phyloP scores from a whole-genome alignment of 2,888 invertebrate genomes.

The Sarcophaga subvicina region DNA sequence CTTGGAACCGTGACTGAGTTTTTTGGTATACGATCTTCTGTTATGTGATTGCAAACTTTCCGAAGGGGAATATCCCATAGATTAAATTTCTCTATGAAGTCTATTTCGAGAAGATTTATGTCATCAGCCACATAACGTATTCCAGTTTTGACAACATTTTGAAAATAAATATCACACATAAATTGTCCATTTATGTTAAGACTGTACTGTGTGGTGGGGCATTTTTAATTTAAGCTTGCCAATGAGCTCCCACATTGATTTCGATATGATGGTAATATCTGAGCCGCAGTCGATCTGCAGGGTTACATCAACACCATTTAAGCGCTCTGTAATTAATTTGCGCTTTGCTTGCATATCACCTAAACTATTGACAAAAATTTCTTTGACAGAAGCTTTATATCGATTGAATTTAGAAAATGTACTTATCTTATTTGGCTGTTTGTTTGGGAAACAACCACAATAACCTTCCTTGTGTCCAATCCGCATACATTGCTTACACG shows the following conservation, averaged over 20 bases:
- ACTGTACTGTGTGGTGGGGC: slow-evolving; percentile 11
- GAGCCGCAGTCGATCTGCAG: slow-evolving; percentile 54
- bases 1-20: neutral
- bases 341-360: slow-evolving; percentile 13
- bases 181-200: slow-evolving; percentile 17
- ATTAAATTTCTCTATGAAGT: slow-evolving; percentile 10
- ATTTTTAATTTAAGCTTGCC: slow-evolving; percentile 33
- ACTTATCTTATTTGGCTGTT: slow-evolving; percentile 1
- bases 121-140: slow-evolving; percentile 12
- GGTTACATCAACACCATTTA: slow-evolving; percentile 14
- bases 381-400: slow-evolving; percentile 3
- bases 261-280: slow-evolving; percentile 52
- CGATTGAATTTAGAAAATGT: slow-evolving; percentile 6
- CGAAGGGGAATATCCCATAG: slow-evolving; percentile 21
- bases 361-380: slow-evolving; percentile 28
- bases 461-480: slow-evolving; percentile 81
- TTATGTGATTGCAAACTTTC: neutral
- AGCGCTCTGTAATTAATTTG: slow-evolving; percentile 8
- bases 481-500: slow-evolving; percentile 21
- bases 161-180: neutral
- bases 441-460: slow-evolving; percentile 54
- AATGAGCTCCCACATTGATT: slow-evolving; percentile 52
- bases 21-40: neutral
- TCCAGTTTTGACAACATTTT: slow-evolving; percentile 3
- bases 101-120: slow-evolving; percentile 4